Evolutionary conservation across 2,113 vertebrate species (phyloP).

Genomic region (Hemicordylus capensis): DNA sequence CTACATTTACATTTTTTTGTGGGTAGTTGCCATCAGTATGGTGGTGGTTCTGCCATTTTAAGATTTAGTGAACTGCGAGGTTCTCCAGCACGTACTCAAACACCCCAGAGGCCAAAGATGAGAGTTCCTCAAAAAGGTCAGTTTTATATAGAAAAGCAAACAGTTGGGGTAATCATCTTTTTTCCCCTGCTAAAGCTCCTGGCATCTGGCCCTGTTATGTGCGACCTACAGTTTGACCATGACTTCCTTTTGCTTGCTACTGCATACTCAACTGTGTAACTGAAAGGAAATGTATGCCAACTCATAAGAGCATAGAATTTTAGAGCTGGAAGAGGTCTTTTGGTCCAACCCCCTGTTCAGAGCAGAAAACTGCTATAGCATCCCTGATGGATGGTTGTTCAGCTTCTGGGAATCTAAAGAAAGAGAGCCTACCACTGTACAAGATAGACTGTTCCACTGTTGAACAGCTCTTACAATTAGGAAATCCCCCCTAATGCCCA

Average conservation of each 20-base stretch:
- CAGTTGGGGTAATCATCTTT: conserved; percentile 65
- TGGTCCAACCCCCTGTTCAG: no score
- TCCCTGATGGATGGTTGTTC: no score
- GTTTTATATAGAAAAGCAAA: conserved; percentile 74
- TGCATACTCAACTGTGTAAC: conserved; percentile 44
- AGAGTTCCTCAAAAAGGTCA: conserved; percentile 55
- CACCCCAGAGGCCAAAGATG: conserved; percentile 47
- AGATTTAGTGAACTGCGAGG: not conserved
- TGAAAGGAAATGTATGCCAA: not conserved
- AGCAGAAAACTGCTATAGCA: no score
- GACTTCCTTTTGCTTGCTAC: conserved; percentile 61
- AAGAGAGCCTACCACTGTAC: no score
- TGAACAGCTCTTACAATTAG: no score
- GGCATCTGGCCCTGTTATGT: conserved; percentile 61
- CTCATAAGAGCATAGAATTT: no score
- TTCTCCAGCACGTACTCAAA: conserved; percentile 59
- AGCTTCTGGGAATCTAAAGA: no score
- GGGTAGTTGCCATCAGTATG: not conserved
- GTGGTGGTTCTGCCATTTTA: conserved; percentile 34
- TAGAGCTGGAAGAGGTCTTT: no score
- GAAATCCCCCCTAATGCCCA: no score
- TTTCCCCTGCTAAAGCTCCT: conserved; percentile 48
- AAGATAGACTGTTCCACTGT: no score
- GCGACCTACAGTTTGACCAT: conserved; percentile 66
- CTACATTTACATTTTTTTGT: no score